Conservation (phyloP, 2,888 invertebrate species). For the Lasioglossum morio region DNA sequence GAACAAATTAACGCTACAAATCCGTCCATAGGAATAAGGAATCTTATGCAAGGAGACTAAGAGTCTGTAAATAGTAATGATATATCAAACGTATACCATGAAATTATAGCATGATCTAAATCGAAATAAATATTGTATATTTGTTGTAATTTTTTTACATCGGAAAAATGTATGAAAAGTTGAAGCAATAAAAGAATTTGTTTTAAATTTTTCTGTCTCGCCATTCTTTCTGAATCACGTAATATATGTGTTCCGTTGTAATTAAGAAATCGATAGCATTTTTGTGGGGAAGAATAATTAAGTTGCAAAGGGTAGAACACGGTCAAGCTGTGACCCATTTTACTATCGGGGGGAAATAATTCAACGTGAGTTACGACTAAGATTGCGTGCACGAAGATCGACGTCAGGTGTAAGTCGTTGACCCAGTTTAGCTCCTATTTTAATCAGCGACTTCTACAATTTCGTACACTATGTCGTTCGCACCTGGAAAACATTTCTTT, state of each 20-base stretch:
- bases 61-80: conserved; percentile 72
- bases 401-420: conserved; percentile 62
- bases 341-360: conserved; percentile 50
- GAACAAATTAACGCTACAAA: conserved; percentile 40
- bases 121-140: conserved; percentile 52
- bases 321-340: conserved; percentile 56
- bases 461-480: conserved; percentile 43
- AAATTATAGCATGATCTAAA: conserved; percentile 48
- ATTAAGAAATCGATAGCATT: conserved; percentile 7
- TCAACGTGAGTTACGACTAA: conserved; percentile 61
- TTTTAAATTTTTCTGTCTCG: conserved; percentile 26
- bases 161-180: conserved; percentile 43
- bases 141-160: conserved; percentile 49
- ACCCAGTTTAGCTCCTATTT: conserved; percentile 65
- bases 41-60: conserved; percentile 56
- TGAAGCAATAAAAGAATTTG: conserved; percentile 55
- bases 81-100: conserved; percentile 48
- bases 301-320: conserved; percentile 20
- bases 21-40: conserved; percentile 74
- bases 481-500: conserved; percentile 11
- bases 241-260: neutral
- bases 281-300: conserved; percentile 26
- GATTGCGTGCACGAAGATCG: conserved; percentile 61
- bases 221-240: neutral
- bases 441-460: conserved; percentile 55